Evolutionary conservation across 2,888 invertebrate genomes (phyloP).

Genomic region (Gisinianus flammeolus): DNA sequence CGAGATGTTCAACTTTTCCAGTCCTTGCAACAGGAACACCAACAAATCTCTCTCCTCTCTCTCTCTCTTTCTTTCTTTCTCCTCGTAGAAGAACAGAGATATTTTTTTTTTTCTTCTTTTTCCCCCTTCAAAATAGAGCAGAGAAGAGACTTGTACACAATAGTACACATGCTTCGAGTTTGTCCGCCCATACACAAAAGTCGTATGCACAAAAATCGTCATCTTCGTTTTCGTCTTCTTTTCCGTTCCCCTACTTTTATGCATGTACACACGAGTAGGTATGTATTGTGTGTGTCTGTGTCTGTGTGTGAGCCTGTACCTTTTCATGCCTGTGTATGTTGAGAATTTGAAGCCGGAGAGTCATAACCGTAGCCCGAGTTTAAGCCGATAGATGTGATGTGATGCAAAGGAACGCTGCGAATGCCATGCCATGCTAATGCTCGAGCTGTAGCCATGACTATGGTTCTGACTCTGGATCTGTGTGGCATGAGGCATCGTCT

Average conservation of each 20-base stretch:
- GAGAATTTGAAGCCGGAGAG: neutral
- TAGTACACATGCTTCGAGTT: neutral
- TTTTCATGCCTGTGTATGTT: neutral
- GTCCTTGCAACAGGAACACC: neutral
- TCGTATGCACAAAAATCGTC: neutral
- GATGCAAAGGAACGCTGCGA: no score
- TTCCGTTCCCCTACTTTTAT: neutral
- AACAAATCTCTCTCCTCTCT: neutral
- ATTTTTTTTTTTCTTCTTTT: neutral
- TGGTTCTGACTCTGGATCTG: neutral
- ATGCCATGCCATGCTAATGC: no score
- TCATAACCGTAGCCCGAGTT: no score
- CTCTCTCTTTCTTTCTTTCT: no score
- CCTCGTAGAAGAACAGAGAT: slow-evolving; percentile 7
- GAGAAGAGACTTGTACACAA: neutral
- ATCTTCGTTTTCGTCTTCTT: neutral
- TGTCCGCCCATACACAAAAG: neutral
- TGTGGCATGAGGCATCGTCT: neutral
- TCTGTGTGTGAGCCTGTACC: no score
- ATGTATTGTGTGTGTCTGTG: neutral
- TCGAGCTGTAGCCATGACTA: no score
- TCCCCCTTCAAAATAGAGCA: neutral
- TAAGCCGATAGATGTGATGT: no score
- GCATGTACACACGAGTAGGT: neutral
- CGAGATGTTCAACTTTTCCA: neutral